phyloP scores from a whole-genome alignment of 2,797 vertebrate species.

The Odontamblyopus lacepedii region DNA sequence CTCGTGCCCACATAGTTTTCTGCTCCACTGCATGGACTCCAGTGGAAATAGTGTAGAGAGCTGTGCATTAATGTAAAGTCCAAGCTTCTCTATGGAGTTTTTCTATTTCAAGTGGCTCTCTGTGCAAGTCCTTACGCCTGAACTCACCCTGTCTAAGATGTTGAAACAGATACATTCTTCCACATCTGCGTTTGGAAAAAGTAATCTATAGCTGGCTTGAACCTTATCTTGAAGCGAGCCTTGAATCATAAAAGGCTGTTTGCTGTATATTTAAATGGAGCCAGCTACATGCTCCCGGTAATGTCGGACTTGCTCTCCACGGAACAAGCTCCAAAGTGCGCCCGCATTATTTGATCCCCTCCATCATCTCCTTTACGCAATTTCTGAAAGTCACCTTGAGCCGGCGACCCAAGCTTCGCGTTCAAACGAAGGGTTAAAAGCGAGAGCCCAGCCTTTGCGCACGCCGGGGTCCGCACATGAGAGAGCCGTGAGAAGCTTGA shows the following conservation, averaged over 20 bases:
- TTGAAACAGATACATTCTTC: conserved; percentile 16
- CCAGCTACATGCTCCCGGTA: neutral
- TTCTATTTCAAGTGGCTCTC: conserved; percentile 16
- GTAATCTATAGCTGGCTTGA: conserved; percentile 4
- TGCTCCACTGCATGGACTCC: neutral
- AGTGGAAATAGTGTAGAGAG: conserved; percentile 17
- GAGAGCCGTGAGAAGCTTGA: conserved; percentile 66
- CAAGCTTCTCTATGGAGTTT: neutral
- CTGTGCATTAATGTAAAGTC: conserved; percentile 6
- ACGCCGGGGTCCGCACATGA: conserved; percentile 64
- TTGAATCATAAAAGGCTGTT: conserved; percentile 19
- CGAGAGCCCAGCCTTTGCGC: conserved; percentile 44
- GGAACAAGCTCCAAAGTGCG: conserved; percentile 24
- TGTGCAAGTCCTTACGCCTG: conserved; percentile 7
- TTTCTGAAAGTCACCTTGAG: conserved; percentile 71
- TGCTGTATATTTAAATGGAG: conserved; percentile 15
- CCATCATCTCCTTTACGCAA: conserved; percentile 47
- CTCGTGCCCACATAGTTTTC: neutral
- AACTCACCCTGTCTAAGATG: neutral
- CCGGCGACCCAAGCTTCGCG: conserved; percentile 43
- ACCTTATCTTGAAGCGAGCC: conserved; percentile 11
- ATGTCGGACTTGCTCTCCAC: conserved; percentile 7
- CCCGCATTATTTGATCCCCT: conserved; percentile 29
- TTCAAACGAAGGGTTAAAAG: conserved; percentile 46
- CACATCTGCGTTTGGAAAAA: neutral